These are phyloP conservation scores for Melanotaenia pygmaea DNA, from an alignment of 2,797 vertebrate genomes.

Conservation along the genomic window DNA sequence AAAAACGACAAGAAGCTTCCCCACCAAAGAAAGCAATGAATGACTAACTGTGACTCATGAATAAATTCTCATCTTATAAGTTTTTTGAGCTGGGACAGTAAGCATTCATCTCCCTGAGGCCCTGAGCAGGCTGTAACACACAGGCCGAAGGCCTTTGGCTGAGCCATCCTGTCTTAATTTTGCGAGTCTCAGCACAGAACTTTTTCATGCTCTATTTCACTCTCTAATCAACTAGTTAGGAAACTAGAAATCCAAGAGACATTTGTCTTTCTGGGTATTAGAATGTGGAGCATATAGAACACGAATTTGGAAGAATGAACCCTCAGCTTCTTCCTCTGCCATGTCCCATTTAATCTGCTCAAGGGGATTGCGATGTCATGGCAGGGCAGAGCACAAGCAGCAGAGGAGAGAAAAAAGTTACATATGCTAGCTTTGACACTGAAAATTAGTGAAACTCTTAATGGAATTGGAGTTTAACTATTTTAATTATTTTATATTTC, in stretches of 20 bases:
- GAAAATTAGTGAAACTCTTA: slow-evolving; percentile 37
- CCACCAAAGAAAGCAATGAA: slow-evolving; percentile 26
- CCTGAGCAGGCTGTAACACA: slow-evolving; percentile 51
- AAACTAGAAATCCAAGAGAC: slow-evolving; percentile 15
- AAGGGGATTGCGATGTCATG: slow-evolving; percentile 58
- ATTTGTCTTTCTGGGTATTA: not conserved
- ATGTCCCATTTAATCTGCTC: slow-evolving; percentile 69
- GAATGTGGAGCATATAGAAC: slow-evolving; percentile 1
- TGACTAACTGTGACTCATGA: slow-evolving; percentile 28
- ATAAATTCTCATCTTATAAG: slow-evolving; percentile 45
- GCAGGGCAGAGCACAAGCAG: slow-evolving; percentile 8
- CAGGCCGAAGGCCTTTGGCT: slow-evolving; percentile 40
- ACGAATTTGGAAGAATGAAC: slow-evolving; percentile 37
- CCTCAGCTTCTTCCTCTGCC: slow-evolving; percentile 20
- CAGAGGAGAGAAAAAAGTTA: slow-evolving; percentile 2
- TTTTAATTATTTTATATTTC: too few relatives aligned
- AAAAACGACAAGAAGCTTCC: slow-evolving; percentile 13
- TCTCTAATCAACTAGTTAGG: slow-evolving; percentile 39
- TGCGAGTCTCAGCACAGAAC: slow-evolving; percentile 28
- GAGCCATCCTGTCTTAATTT: slow-evolving; percentile 32
- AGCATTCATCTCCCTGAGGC: slow-evolving; percentile 34
- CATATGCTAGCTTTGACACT: slow-evolving; percentile 8
- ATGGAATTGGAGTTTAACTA: slow-evolving; percentile 11
- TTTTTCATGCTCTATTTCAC: slow-evolving; percentile 46
- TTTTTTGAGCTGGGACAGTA: slow-evolving; percentile 32